phyloP scores from a whole-genome alignment of 2,888 invertebrate species.

The Koerneria pararmatus region DNA sequence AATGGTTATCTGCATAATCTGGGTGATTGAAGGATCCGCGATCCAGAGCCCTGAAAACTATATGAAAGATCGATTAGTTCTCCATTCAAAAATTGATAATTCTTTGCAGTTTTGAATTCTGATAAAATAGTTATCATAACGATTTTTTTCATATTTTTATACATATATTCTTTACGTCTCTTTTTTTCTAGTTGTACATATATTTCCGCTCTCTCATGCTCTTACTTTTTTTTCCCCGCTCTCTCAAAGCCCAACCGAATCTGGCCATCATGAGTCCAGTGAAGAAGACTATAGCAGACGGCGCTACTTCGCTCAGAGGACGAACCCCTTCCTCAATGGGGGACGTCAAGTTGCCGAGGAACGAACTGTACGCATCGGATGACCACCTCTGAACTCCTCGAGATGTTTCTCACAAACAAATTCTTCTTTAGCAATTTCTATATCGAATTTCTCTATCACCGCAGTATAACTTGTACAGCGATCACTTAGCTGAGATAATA shows the following conservation, averaged over 20 bases:
- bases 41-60: slow-evolving; percentile 45
- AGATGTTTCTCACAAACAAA: background rate
- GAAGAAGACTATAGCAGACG: slow-evolving; percentile 47
- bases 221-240: too few species aligned
- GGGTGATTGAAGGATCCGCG: slow-evolving; percentile 48
- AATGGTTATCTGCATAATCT: slow-evolving; percentile 50
- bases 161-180: too few species aligned
- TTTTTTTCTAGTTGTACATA: too few species aligned
- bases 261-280: slow-evolving; percentile 50
- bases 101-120: too few species aligned
- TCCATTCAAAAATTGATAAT: too few species aligned
- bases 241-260: too few species aligned
- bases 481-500: too few species aligned
- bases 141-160: too few species aligned
- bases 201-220: too few species aligned
- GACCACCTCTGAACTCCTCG: background rate
- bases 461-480: background rate
- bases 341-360: background rate
- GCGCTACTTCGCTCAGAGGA: slow-evolving; percentile 25
- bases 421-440: background rate
- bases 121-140: too few species aligned
- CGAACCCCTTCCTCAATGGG: background rate
- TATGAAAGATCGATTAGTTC: too few species aligned
- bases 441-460: background rate
- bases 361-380: too few species aligned